Conservation (phyloP, 2,888 invertebrate genomes). For the Conomelus anceps region DNA sequence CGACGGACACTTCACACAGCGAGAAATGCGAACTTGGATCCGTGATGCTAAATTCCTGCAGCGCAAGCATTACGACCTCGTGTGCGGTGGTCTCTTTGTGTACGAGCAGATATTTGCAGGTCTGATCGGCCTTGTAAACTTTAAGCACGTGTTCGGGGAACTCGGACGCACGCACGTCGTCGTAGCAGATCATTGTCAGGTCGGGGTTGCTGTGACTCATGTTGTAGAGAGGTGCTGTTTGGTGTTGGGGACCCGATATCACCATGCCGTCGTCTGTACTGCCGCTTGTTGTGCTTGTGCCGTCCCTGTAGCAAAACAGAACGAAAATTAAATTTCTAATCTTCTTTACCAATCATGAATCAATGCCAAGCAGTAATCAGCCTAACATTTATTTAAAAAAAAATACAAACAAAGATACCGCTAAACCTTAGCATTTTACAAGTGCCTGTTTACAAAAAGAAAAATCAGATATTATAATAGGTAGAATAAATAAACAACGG, state of each 20-base stretch:
- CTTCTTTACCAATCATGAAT: too few species aligned
- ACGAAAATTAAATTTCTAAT: not conserved
- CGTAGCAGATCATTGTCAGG: slow-evolving; percentile 65
- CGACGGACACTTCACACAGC: slow-evolving; percentile 92
- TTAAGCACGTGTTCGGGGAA: slow-evolving; percentile 96
- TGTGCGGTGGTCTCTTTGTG: slow-evolving; percentile 72
- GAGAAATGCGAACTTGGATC: slow-evolving; percentile 93
- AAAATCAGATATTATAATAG: too few species aligned
- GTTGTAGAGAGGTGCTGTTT: slow-evolving; percentile 32
- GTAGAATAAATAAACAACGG: too few species aligned
- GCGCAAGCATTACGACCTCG: slow-evolving; percentile 89
- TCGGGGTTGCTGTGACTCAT: slow-evolving; percentile 88
- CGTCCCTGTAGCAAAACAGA: slow-evolving; percentile 44
- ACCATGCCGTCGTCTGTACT: slow-evolving; percentile 51
- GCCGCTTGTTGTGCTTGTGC: slow-evolving; percentile 44
- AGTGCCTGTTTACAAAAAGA: too few species aligned
- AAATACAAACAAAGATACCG: too few species aligned
- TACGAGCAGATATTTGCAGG: slow-evolving; percentile 93
- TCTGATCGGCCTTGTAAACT: slow-evolving; percentile 92
- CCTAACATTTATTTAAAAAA: too few species aligned
- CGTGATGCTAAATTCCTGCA: slow-evolving; percentile 92
- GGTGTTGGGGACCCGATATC: slow-evolving; percentile 22
- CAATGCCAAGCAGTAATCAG: too few species aligned
- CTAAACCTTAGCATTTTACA: too few species aligned
- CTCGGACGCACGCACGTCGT: slow-evolving; percentile 70